Base-by-base conservation (phyloP, 2,113 vertebrate genomes). In the Cisticola juncidis region DNA sequence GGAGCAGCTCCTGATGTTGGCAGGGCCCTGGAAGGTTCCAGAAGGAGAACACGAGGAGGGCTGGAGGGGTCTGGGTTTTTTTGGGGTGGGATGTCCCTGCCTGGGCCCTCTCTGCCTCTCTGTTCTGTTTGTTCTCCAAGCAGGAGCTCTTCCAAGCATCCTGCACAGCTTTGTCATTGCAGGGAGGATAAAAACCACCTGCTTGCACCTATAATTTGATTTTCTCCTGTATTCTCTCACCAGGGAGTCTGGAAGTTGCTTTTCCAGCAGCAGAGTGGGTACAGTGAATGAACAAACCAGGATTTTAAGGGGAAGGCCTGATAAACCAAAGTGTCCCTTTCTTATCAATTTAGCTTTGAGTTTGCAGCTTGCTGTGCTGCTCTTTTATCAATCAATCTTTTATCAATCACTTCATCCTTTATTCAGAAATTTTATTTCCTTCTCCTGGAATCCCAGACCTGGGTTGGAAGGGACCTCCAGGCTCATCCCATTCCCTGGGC, bases 171-270 rank as follows among this genome's bases (percentile, higher is more conserved):
- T 5, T 61, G 26, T 5, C 11, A 3, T 1, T 29, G 11, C 29
- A 5, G 1, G 4, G 29, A 20, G 50, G 36, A 1, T 23, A 5
- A 11, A 28, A 54, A 3, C 5, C 42, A 24, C 51, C 16, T 14
- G 0, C 31, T 44, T 10, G 4, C 68, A 45, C 44, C 44, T 6
- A 0, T 3, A 8, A 5, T 0, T 1, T 9, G 2, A 6, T 57
- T 57, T 36, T 15, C 3, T 90, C 36, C 42, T 36, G 1, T 22
- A 0, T 40, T 44, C 24, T 53, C 24, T 9, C 51, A 24, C 8
- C 17, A 4, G 66, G 11, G 23, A 56, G 33, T 5, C 9, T 73
- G 64, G 64, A 40, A 65, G 16, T 50, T 14, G 4, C 36, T 69
- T 11, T 78, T 78, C 50, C 72, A 78, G 87, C 72, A 73, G 31